Conservation (phyloP, 1,140 invertebrate genomes). For the Papilio machaon region DNA sequence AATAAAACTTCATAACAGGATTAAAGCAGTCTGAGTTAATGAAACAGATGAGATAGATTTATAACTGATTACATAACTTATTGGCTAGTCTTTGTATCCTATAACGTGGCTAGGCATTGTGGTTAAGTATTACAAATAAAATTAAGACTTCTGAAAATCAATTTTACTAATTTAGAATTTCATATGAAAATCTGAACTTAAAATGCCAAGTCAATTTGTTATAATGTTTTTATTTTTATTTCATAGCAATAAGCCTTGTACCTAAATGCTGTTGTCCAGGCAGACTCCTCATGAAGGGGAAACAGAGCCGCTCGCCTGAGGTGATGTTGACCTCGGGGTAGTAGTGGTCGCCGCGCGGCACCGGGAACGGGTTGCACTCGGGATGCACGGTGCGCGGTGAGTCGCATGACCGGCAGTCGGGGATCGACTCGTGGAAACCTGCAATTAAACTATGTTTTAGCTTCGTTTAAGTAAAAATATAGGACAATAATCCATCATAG, state of each 20-base stretch:
- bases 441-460: constrained; percentile 29
- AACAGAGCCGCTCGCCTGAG: constrained; percentile 91
- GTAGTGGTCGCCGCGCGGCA: constrained; percentile 92
- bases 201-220: no score
- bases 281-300: constrained; percentile 96
- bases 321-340: constrained; percentile 92
- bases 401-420: constrained; percentile 92
- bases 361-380: constrained; percentile 94
- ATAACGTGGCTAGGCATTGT: no score
- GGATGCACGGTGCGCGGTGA: constrained; percentile 92
- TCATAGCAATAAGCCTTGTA: constrained; percentile 41
- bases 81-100: no score
- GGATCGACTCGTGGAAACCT: constrained; percentile 91
- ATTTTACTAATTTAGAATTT: no score
- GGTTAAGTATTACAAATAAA: no score
- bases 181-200: no score
- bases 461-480: neutral
- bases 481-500: no score
- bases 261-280: constrained; percentile 91
- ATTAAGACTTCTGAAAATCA: no score
- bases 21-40: no score
- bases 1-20: no score
- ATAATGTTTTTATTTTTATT: neutral
- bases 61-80: no score
- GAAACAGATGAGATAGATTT: no score